These are phyloP conservation scores for Acanthosoma haemorrhoidale DNA, from an alignment of 2,888 invertebrate species.

Conservation along the genomic window DNA sequence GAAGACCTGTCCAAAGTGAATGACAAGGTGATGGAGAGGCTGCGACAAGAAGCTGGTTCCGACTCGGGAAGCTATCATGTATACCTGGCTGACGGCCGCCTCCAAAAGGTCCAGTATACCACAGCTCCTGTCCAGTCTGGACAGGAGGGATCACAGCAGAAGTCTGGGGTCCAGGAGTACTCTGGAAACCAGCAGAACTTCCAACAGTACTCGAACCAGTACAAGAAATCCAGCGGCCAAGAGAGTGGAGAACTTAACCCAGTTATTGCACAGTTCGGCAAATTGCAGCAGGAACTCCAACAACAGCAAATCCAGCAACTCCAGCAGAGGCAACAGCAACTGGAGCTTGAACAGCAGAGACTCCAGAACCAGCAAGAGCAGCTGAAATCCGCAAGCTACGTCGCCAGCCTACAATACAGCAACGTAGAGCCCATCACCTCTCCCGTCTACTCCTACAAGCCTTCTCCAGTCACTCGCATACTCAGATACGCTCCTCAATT, in stretches of 20 bases:
- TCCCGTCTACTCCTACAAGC: conserved; percentile 13
- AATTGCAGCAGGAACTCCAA: background rate
- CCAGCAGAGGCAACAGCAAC: background rate
- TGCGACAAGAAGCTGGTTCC: background rate
- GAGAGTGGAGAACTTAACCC: background rate
- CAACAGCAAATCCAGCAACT: conserved; percentile 13
- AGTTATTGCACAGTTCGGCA: conserved; percentile 13
- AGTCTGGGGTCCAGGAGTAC: background rate
- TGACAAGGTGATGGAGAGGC: background rate
- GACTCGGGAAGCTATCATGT: conserved; percentile 15
- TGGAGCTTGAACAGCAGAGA: background rate
- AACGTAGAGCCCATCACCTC: conserved; percentile 15
- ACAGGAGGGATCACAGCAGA: background rate
- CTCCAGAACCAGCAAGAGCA: conserved; percentile 7
- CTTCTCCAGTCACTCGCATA: background rate
- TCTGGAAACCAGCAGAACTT: background rate
- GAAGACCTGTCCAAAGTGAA: background rate
- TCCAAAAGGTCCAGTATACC: conserved; percentile 13
- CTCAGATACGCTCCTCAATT: conserved; percentile 19
- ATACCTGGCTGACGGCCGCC: conserved; percentile 4
- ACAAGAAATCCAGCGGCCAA: background rate
- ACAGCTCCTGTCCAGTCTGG: background rate
- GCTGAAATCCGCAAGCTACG: background rate
- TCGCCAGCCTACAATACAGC: background rate
- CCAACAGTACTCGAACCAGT: background rate